Evolutionary conservation across 1,140 invertebrate genomes (phyloP), one percentile per base, ranked within the genome.

Genomic region (Grapholita molesta): DNA sequence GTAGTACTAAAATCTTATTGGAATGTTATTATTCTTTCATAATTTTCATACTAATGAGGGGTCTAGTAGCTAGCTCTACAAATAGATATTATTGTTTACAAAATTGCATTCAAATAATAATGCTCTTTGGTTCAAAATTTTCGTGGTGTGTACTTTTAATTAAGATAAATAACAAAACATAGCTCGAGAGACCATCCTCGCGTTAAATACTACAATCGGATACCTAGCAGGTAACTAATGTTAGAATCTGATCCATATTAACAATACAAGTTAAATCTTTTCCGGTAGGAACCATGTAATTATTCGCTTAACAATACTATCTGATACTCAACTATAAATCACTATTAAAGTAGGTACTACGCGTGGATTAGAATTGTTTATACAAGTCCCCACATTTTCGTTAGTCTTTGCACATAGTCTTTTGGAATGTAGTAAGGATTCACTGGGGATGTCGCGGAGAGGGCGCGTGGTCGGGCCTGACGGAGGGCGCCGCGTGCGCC

Each of bases 251-350:
- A 57, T 73, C 76, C 72, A 87, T 78, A 82, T 82, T 83, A 82
- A 76, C 75, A 77, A 78, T 82, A 82, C 33, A 61, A 71, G 72
- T 66, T 53, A 64, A 70, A 64, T 82, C 73, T 73, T 86, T 81
- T 86, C 78, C 82, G 83, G 77, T 89, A 90, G 88, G 88, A 90
- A 90, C 88, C 85, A 79, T 89, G 78, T 83, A 84, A 84, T 85
- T 81, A 82, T 75, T 64, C 72, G 72, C 33, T 69, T 79, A 76
- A 71, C 70, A 48, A 68, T 69, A 67, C 67, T 75, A 75, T 68
- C 75, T 68, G 77, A 69, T 78, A 77, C 4, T 38, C 76, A 75
- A 64, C 28, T 74, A 76, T 38, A 67, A 74, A 70, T 73, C 70
- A 76, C 70, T 79, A 79, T 66, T 70, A 78, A n/a, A 23, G 38